These are phyloP conservation scores for Ichneumoninae sp. DNA, from an alignment of 2,888 invertebrate species.

Conservation along the genomic window DNA sequence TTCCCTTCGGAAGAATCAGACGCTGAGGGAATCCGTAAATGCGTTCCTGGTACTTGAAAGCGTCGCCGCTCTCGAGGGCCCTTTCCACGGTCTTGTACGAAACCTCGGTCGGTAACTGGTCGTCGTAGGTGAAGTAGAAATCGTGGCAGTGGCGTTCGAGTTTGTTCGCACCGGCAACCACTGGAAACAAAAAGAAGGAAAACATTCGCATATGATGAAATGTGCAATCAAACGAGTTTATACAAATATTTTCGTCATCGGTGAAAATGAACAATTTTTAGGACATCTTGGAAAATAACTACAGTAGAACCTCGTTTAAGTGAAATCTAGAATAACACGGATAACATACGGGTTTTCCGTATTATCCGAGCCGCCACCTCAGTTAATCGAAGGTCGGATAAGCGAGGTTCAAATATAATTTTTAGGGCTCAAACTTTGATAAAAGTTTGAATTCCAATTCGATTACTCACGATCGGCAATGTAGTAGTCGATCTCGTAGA, in stretches of 20 bases:
- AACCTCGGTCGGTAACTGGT: constrained; percentile 83
- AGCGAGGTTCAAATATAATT: too few species aligned
- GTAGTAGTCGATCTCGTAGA: constrained; percentile 87
- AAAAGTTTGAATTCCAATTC: neutral
- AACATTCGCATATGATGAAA: constrained; percentile 4
- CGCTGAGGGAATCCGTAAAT: constrained; percentile 90
- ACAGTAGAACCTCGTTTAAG: too few species aligned
- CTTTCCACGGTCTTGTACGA: constrained; percentile 75
- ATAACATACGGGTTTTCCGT: too few species aligned
- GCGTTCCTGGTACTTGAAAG: constrained; percentile 82
- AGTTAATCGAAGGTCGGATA: too few species aligned
- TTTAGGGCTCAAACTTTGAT: neutral
- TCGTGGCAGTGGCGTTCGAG: constrained; percentile 89
- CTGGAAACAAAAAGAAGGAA: constrained; percentile 73
- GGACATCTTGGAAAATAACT: neutral
- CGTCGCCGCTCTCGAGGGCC: constrained; percentile 85
- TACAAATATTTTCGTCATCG: neutral
- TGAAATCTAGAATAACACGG: too few species aligned
- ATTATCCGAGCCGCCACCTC: too few species aligned
- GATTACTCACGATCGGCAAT: constrained; percentile 78
- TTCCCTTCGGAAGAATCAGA: constrained; percentile 90
- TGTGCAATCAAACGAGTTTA: constrained; percentile 3
- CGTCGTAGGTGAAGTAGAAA: constrained; percentile 87
- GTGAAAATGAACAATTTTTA: neutral
- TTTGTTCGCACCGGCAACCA: constrained; percentile 88